Evolutionary conservation across 2,888 invertebrate species (phyloP).

Genomic region (Orchestes rusci): DNA sequence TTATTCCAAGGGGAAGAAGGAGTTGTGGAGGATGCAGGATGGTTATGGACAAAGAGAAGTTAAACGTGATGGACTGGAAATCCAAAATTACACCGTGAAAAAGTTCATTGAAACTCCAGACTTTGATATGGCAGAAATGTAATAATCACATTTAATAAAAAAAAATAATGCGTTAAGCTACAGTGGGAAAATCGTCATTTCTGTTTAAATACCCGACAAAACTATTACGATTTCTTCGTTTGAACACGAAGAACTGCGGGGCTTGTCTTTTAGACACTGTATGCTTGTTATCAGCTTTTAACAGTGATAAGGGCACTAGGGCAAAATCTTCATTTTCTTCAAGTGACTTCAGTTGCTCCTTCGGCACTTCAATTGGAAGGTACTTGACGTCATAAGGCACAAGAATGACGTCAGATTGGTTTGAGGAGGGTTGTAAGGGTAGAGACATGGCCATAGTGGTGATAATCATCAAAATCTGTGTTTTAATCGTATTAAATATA

Average conservation of each 20-base stretch:
- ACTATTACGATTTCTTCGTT: too few species aligned
- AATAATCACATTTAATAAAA: neutral
- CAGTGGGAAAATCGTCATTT: constrained; percentile 17
- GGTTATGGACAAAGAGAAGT: too few species aligned
- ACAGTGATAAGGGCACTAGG: constrained; percentile 11
- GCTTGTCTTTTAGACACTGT: too few species aligned
- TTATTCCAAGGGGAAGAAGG: constrained; percentile 14
- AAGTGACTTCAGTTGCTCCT: neutral
- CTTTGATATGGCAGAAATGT: too few species aligned
- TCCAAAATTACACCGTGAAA: constrained; percentile 6
- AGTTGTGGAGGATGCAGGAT: too few species aligned
- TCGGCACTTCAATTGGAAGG: constrained; percentile 10
- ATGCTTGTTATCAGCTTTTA: too few species aligned
- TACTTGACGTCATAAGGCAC: constrained; percentile 14
- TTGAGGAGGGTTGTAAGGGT: too few species aligned
- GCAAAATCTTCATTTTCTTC: constrained; percentile 11
- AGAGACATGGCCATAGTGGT: too few species aligned
- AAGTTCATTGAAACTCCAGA: constrained; percentile 8
- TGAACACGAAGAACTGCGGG: too few species aligned
- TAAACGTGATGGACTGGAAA: neutral
- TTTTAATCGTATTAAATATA: too few species aligned
- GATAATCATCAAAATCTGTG: too few species aligned
- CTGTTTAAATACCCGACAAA: constrained; percentile 18
- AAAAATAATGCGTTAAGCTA: constrained; percentile 7
- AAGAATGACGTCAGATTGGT: constrained; percentile 7